Evolutionary conservation across 1,140 invertebrate genomes (phyloP).

Genomic region (Eueides isabella): DNA sequence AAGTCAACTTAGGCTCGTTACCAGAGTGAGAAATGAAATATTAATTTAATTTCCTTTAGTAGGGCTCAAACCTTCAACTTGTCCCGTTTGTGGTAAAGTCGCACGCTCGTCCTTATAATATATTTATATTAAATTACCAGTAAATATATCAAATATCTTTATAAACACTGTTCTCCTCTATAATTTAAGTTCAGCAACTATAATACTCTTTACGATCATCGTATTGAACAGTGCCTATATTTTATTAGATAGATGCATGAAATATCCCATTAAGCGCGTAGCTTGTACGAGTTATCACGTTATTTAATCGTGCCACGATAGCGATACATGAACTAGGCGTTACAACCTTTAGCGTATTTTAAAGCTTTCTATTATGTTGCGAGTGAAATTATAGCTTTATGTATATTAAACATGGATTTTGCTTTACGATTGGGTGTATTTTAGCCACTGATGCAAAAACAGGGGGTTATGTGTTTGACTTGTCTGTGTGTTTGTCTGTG

Average conservation of each 20-base stretch:
- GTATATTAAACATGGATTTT: background rate
- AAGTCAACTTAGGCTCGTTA: no score
- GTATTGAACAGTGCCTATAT: slow-evolving; percentile 3
- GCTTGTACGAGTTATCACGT: slow-evolving; percentile 19
- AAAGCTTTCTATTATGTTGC: slow-evolving; percentile 4
- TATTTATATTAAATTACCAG: no score
- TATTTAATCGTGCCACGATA: slow-evolving; percentile 13
- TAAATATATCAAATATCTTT: background rate
- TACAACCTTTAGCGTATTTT: slow-evolving; percentile 5
- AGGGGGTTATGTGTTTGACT: no score
- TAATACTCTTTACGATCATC: background rate
- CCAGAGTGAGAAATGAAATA: no score
- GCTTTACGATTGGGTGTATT: background rate
- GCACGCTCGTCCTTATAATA: no score
- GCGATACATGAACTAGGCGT: slow-evolving; percentile 14
- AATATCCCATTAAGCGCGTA: slow-evolving; percentile 18
- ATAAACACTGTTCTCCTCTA: background rate
- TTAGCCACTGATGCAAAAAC: no score
- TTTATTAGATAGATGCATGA: slow-evolving; percentile 23
- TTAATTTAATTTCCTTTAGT: no score
- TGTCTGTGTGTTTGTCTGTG: no score
- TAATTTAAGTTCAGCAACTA: background rate
- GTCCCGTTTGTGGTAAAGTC: no score
- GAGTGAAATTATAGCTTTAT: background rate
- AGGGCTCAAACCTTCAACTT: no score